Percentiles rank a stretch among this genome's conserved stretches.
Conservation (phyloP, 2,888 invertebrate species). For the Lasioglossum morio region DNA sequence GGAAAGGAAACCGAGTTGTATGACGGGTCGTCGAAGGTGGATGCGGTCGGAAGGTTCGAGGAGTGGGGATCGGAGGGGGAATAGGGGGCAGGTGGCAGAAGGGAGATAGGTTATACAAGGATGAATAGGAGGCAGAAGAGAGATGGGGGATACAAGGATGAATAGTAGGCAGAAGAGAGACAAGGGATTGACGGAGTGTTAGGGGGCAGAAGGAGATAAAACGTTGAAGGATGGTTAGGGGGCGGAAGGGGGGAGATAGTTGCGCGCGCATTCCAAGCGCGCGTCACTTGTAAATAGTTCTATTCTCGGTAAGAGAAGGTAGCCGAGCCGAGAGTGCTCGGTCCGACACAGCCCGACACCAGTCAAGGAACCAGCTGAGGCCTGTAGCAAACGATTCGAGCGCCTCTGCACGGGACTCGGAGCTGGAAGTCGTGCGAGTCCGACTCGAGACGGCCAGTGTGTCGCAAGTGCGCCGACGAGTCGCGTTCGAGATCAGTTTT, state of each 20-base stretch:
- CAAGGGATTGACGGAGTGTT: neutral
- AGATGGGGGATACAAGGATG: too few relatives aligned
- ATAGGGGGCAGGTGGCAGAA: neutral
- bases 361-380: conserved; percentile 59
- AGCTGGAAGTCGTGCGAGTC: conserved; percentile 38
- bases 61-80: neutral
- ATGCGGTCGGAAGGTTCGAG: neutral
- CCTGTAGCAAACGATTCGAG: conserved; percentile 48
- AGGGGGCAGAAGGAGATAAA: neutral
- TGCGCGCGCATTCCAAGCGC: conserved; percentile 76
- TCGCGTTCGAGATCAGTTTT: neutral
- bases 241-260: conserved; percentile 14
- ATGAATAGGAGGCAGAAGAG: neutral
- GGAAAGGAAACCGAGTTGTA: conserved; percentile 57
- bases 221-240: neutral
- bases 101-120: neutral
- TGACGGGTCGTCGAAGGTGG: conserved; percentile 42
- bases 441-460: conserved; percentile 34
- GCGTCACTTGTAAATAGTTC: conserved; percentile 75
- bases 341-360: conserved; percentile 65
- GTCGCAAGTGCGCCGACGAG: conserved; percentile 43
- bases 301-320: conserved; percentile 73
- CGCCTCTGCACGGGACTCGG: conserved; percentile 43
- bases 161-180: neutral
- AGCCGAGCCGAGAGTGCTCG: conserved; percentile 52